Base-by-base conservation (phyloP, 2,888 invertebrate genomes). In the Caenorhabditis auriculariae region DNA sequence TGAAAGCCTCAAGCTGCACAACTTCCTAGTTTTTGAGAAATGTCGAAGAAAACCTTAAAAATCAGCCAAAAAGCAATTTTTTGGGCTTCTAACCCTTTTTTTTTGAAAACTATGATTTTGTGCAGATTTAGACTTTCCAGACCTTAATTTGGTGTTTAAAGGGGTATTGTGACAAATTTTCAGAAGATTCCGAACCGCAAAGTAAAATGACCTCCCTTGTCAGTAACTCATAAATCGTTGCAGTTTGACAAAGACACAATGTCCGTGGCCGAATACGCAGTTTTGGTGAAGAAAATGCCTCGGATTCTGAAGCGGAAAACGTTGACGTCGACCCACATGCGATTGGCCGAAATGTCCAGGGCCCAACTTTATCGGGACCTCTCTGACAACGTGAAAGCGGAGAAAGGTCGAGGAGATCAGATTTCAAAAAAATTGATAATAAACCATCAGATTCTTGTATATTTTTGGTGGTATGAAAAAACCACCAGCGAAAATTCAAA, bases 221-320 rank as follows among this genome's bases (percentile, higher is more conserved):
- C n/a, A n/a, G n/a, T n/a, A n/a, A n/a, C n/a, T 15, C 12, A 41
- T 15, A 24, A 1, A 17, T 15, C 12, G 7, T 52, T 56, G 29
- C 57, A 66, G 65, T 61, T 48, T 28, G 70, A 70, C 35, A 38
- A 53, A 2, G 63, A 70, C 3, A 70, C 60, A 19, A 67, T 67
- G 61, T 74, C 72, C 7, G 55, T 73, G 17, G 70, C 70, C 19
- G 69, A 73, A 27, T 72, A 71, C 38, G 49, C 69, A 23, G 63
- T 69, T 9, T 54, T 75, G 15, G 66, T 75, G 41, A 67, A 58
- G 41, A 67, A 74, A 37, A 62, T 74, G 69, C 72, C 66, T 7
- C 50, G 58, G 39, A 66, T 74, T 39, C 27, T 72, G 17, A 64
- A 63, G 42, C 59, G 51, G 19, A 72, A 72, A 55, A 68, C 65